Percentiles rank a stretch among this genome's conserved stretches.
These are phyloP conservation scores for Metalampra italica DNA, from an alignment of 2,888 invertebrate genomes.

Conservation along the genomic window DNA sequence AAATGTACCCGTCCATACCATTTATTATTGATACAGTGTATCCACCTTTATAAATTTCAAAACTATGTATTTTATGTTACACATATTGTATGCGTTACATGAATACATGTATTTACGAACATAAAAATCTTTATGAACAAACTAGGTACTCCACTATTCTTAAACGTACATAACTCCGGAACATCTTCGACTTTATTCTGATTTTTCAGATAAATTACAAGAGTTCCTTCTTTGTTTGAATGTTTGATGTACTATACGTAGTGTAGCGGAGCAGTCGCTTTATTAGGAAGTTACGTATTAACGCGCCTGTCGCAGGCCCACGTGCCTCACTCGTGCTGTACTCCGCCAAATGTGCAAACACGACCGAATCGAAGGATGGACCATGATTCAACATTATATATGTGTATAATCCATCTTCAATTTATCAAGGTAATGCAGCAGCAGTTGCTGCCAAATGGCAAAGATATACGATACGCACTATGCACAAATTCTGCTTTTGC, in stretches of 20 bases:
- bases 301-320: slow-evolving; percentile 30
- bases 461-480: neutral
- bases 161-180: no score
- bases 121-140: no score
- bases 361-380: slow-evolving; percentile 21
- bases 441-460: slow-evolving; percentile 29
- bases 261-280: slow-evolving; percentile 23
- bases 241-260: no score
- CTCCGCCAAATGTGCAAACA: slow-evolving; percentile 37
- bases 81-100: no score
- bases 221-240: no score
- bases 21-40: no score
- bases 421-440: neutral
- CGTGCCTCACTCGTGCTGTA: slow-evolving; percentile 40
- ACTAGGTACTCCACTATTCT: no score
- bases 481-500: neutral
- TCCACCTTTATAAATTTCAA: no score
- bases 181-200: no score
- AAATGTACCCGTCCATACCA: neutral
- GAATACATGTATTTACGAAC: no score
- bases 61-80: no score
- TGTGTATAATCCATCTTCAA: neutral
- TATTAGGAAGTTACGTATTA: slow-evolving; percentile 74
- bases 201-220: no score
- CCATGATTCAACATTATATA: neutral